These are phyloP conservation scores for Catostylus mosaicus DNA, from an alignment of 30 jellyfish, hydroid and myxozoan genomes.

Conservation along the genomic window DNA sequence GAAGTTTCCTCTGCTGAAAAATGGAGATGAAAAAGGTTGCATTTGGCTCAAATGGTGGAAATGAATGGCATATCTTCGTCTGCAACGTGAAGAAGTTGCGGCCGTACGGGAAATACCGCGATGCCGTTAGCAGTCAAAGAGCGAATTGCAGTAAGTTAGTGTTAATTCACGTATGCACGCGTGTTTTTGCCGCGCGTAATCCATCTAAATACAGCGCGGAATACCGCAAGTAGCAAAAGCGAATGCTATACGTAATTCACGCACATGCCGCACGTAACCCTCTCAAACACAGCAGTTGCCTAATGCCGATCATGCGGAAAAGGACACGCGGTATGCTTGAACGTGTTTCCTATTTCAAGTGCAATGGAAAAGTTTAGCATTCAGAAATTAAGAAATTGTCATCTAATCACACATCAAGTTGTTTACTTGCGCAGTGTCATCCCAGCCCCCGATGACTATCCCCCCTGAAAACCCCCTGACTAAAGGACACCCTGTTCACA, in stretches of 20 bases:
- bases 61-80: slow-evolving; percentile 28
- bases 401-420: too few species aligned
- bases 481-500: too few species aligned
- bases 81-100: slow-evolving; percentile 44
- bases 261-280: too few species aligned
- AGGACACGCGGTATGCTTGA: too few species aligned
- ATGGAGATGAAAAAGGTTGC: slow-evolving; percentile 28
- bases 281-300: too few species aligned
- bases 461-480: too few species aligned
- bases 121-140: not conserved
- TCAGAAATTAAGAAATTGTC: too few species aligned
- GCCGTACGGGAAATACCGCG: slow-evolving; percentile 39
- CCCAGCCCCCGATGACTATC: too few species aligned
- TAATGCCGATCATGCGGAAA: too few species aligned
- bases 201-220: not conserved
- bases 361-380: too few species aligned
- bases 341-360: too few species aligned
- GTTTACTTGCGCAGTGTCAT: too few species aligned
- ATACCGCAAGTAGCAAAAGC: not conserved
- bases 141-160: not conserved
- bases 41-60: slow-evolving; percentile 3
- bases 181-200: not conserved
- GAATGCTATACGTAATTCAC: not conserved
- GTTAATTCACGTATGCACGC: not conserved
- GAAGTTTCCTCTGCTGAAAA: not conserved